Evolutionary conservation across 2,888 invertebrate genomes (phyloP), one percentile per base, ranked within the genome.

Genomic region (Halictus quadricinctus): DNA sequence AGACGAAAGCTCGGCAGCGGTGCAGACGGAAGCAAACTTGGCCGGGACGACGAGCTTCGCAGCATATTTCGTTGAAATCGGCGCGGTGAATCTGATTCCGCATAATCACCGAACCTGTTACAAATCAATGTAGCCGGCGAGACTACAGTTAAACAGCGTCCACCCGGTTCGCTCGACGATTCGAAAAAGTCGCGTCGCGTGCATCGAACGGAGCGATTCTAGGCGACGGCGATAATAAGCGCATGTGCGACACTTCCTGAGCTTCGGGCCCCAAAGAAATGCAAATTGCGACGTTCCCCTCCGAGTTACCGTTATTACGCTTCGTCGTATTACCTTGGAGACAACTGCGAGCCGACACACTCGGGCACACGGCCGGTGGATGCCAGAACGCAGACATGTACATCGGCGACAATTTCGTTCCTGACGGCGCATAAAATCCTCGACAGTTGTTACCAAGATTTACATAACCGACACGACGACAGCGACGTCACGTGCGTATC

Each of bases 261-360:
- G 72, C 15, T 1, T 2, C 41, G 72, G 66, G 36, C 66, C 25
- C 50, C 43, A 48, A 73, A 79, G 79, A 85, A 76, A 81, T 75
- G 81, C 81, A 80, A 86, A 81, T 81, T 66, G 58, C 74, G 76
- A 43, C 43, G 72, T 79, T 60, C 58, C 76, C 60, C 12, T n/a
- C 48, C 43, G 66, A 64, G 85, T 81, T 70, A 87, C 89, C 81
- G 87, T 85, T 87, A 89, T 80, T 81, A 83, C 79, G 87, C 72
- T 69, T 73, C 60, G 70, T 81, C 78, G 79, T 83, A 64, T 78
- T 21, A 73, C 83, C 75, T 43, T 64, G 69, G n/a, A 87, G 78
- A 84, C 86, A 81, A 78, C 79, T 66, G 54, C 54, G n/a, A 54
- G 54, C 70, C n/a, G 12, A 29, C 60, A 36, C 36, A 1, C 36